A percentile compares a stretch with the other conserved stretches of the same genome.
Evolutionary conservation across 2,888 invertebrate genomes (phyloP).

Genomic region (Drosophila greeni): DNA sequence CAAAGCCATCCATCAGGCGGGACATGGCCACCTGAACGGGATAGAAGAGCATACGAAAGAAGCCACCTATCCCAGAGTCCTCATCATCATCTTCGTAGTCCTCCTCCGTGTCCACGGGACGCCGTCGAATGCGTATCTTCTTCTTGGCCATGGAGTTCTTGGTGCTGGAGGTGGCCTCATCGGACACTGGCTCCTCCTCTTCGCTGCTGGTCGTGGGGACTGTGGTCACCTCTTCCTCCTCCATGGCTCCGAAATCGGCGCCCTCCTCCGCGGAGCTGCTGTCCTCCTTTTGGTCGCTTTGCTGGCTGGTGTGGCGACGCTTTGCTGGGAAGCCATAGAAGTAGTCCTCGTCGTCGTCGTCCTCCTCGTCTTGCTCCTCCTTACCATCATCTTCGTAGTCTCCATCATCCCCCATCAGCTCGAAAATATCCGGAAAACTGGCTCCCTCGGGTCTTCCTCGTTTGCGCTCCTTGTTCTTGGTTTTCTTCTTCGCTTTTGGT

Average conservation of each 20-base stretch:
- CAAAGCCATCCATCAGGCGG: conserved; percentile 67
- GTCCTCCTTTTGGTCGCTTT: conserved; percentile 42
- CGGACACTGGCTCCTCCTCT: conserved; percentile 6
- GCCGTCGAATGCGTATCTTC: conserved; percentile 61
- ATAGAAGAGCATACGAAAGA: conserved; percentile 75
- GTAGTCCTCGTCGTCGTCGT: conserved; percentile 53
- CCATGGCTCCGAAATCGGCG: conserved; percentile 67
- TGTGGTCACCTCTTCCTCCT: conserved; percentile 37
- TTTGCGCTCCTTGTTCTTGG: conserved; percentile 21
- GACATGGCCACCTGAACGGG: conserved; percentile 75
- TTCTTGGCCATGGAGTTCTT: conserved; percentile 58
- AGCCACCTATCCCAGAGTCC: conserved; percentile 66
- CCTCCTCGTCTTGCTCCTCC: conserved; percentile 48
- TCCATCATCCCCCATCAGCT: conserved; percentile 49
- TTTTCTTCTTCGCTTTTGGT: neutral
- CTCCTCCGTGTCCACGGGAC: conserved; percentile 51
- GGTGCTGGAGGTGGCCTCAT: conserved; percentile 25
- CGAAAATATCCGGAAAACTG: conserved; percentile 54
- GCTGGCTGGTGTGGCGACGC: conserved; percentile 11
- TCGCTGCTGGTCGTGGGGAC: conserved; percentile 11
- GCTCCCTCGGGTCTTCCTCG: conserved; percentile 17
- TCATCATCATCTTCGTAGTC: conserved; percentile 52
- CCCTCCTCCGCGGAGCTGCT: conserved; percentile 67
- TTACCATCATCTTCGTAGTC: conserved; percentile 37
- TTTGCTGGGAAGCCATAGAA: conserved; percentile 30